phyloP scores from a whole-genome alignment of 2,113 vertebrate species.

The Tupaia chinensis region DNA sequence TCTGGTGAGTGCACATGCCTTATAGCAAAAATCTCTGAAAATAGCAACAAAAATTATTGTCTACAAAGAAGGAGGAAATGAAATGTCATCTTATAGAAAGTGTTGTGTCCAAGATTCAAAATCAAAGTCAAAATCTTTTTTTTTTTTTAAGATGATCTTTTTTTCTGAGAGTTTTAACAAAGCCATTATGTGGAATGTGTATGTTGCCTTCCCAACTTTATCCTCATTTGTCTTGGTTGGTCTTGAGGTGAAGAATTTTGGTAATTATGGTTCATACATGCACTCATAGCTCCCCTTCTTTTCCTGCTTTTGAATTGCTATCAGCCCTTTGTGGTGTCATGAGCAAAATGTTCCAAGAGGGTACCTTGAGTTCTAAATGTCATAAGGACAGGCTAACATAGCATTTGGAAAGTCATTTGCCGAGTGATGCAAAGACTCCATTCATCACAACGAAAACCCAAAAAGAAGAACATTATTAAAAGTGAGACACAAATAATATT shows the following conservation, averaged over 20 bases:
- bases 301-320: neutral
- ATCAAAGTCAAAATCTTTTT: too few species aligned
- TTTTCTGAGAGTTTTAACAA: too few species aligned
- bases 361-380: neutral
- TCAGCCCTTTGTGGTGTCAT: neutral
- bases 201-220: neutral
- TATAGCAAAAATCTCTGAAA: too few species aligned
- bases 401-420: neutral
- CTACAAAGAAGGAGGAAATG: neutral
- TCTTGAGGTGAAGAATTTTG: neutral
- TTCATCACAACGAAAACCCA: neutral
- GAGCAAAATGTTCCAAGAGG: neutral
- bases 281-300: neutral
- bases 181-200: neutral
- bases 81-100: neutral
- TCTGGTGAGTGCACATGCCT: too few species aligned
- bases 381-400: neutral
- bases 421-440: neutral
- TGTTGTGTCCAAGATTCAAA: neutral
- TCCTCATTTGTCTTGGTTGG: neutral
- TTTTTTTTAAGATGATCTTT: too few species aligned
- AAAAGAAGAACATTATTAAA: neutral
- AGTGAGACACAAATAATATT: neutral
- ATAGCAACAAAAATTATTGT: neutral
- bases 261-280: rapidly evolving